These are phyloP conservation scores for Geothlypis trichas DNA, from an alignment of 2,113 vertebrate species.

Conservation along the genomic window DNA sequence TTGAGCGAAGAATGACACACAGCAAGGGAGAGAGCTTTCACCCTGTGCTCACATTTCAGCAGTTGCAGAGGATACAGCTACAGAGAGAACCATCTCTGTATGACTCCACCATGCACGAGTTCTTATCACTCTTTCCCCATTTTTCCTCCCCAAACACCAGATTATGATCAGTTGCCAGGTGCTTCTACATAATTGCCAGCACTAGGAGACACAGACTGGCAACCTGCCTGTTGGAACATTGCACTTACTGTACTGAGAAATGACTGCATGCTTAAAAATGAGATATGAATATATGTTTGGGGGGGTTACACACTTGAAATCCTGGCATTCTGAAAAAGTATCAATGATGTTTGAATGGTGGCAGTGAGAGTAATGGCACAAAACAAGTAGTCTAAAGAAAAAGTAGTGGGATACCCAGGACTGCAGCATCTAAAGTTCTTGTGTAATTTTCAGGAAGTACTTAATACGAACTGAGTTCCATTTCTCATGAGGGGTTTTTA, in stretches of 20 bases:
- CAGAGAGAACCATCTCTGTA: neutral
- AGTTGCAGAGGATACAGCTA: neutral
- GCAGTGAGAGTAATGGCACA: neutral
- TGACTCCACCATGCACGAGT: neutral
- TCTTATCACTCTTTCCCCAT: neutral
- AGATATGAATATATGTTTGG: neutral
- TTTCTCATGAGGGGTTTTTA: neutral
- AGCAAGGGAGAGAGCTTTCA: neutral
- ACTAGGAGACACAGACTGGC: neutral
- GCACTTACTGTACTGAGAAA: neutral
- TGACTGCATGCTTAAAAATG: neutral
- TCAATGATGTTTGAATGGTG: neutral
- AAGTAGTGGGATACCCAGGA: neutral
- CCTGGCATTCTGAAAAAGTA: neutral
- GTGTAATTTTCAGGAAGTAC: neutral
- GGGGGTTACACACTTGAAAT: neutral
- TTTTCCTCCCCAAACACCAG: neutral
- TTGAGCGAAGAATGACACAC: neutral
- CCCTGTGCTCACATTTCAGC: neutral
- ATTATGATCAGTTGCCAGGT: neutral
- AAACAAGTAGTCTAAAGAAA: neutral
- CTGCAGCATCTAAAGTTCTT: neutral
- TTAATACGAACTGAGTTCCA: neutral
- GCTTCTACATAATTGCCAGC: neutral
- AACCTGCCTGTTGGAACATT: neutral